These are phyloP conservation scores for Selene dorsalis DNA, from an alignment of 2,797 vertebrate genomes.

Conservation along the genomic window DNA sequence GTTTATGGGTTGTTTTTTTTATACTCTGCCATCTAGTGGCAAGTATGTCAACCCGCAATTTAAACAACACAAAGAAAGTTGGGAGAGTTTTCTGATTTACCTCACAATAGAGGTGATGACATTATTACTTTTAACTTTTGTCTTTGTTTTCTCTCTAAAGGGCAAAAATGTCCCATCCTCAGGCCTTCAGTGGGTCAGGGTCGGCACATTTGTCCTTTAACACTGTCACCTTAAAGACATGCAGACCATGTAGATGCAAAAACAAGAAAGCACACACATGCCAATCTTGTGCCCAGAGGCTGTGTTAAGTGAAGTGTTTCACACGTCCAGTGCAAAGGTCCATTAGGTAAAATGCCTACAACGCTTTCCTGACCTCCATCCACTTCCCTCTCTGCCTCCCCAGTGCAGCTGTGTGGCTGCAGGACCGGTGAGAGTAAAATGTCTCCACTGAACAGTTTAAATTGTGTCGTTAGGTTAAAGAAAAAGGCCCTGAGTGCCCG, in stretches of 20 bases:
- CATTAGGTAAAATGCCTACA: slow-evolving; percentile 71
- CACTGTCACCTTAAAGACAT: slow-evolving; percentile 36
- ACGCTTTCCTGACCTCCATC: slow-evolving; percentile 64
- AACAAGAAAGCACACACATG: slow-evolving; percentile 32
- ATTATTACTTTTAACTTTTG: slow-evolving; percentile 33
- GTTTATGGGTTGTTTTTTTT: slow-evolving; percentile 3
- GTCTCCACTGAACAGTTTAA: slow-evolving; percentile 65
- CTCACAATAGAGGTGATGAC: slow-evolving; percentile 15
- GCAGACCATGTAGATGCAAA: slow-evolving; percentile 20
- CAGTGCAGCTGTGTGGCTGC: slow-evolving; percentile 52
- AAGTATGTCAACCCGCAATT: neutral
- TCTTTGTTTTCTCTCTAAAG: slow-evolving; percentile 31
- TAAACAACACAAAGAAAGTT: neutral
- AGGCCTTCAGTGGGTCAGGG: slow-evolving; percentile 31
- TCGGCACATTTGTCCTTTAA: slow-evolving; percentile 60
- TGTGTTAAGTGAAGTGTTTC: slow-evolving; percentile 77
- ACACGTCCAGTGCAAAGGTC: slow-evolving; percentile 73
- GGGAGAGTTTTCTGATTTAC: slow-evolving; percentile 2
- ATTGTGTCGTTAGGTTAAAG: slow-evolving; percentile 39
- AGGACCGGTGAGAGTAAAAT: slow-evolving; percentile 41
- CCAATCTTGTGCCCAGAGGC: slow-evolving; percentile 44
- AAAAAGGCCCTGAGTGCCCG: slow-evolving; percentile 63
- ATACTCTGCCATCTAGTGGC: slow-evolving; percentile 27
- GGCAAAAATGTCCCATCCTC: slow-evolving; percentile 25
- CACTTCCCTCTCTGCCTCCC: slow-evolving; percentile 39